Evolutionary conservation across 2,888 invertebrate genomes (phyloP).

Genomic region (Stenichneumon culpator): DNA sequence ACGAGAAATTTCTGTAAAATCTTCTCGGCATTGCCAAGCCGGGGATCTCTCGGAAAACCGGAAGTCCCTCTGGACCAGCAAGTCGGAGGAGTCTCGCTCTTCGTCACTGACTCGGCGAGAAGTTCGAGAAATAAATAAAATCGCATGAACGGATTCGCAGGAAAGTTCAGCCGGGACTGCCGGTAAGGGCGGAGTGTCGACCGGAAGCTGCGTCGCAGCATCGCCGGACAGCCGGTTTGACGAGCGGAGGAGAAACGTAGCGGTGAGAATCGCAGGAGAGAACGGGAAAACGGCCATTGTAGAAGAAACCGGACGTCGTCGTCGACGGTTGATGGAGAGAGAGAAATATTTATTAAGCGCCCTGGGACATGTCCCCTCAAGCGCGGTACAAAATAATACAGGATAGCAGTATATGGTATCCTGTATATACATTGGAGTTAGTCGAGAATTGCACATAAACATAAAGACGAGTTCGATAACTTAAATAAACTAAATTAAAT

Average conservation of each 20-base stretch:
- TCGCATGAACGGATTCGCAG: conserved; percentile 1
- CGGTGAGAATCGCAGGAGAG: background rate
- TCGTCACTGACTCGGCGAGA: background rate
- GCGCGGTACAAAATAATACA: too few relatives aligned
- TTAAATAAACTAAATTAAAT: too few relatives aligned
- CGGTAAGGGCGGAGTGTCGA: background rate
- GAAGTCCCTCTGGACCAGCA: background rate
- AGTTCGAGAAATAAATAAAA: conserved; percentile 22
- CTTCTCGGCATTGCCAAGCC: conserved; percentile 67
- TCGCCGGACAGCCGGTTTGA: background rate
- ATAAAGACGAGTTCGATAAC: too few relatives aligned
- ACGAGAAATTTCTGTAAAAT: conserved; percentile 80
- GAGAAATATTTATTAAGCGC: too few relatives aligned
- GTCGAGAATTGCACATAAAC: too few relatives aligned
- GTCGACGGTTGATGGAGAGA: too few relatives aligned
- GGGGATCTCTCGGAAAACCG: background rate
- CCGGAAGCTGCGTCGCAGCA: background rate
- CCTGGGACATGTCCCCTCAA: too few relatives aligned
- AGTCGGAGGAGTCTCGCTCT: background rate
- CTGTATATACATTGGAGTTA: too few relatives aligned
- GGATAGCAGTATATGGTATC: too few relatives aligned
- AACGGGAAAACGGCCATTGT: background rate
- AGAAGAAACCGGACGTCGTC: too few relatives aligned
- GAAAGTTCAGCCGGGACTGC: background rate
- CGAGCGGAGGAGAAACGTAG: background rate